Evolutionary conservation across 2,888 invertebrate species (phyloP).

Genomic region (Himalopsyche tibetana): DNA sequence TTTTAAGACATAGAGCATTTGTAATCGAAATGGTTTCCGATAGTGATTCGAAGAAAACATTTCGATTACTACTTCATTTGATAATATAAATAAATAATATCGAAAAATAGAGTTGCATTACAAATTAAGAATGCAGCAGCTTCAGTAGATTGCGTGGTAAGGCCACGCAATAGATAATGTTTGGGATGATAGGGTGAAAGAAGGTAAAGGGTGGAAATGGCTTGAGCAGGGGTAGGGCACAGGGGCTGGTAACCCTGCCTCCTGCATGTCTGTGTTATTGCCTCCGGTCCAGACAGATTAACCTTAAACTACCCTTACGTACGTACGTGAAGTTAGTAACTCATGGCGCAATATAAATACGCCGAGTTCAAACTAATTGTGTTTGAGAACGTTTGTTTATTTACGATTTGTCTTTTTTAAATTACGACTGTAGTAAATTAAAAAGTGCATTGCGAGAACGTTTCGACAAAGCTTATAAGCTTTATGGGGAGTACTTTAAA

Average conservation of each 20-base stretch:
- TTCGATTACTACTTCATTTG: not conserved
- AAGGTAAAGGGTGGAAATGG: conserved; percentile 41
- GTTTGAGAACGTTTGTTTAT: conserved; percentile 9
- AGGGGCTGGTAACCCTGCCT: conserved; percentile 13
- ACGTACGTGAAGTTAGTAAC: conserved; percentile 5
- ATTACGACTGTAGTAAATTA: not conserved
- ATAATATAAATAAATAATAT: not conserved
- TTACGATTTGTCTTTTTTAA: conserved; percentile 8
- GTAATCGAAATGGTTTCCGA: too few species aligned
- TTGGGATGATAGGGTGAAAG: conserved; percentile 34
- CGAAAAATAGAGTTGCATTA: not conserved
- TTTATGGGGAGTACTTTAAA: too few species aligned
- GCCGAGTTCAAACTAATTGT: conserved; percentile 4
- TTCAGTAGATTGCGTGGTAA: conserved; percentile 14
- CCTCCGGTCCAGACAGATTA: conserved; percentile 37
- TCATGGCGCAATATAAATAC: not conserved
- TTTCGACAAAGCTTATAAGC: not conserved
- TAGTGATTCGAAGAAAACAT: not conserved
- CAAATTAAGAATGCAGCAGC: conserved; percentile 26
- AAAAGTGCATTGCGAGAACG: not conserved
- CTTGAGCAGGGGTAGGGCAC: conserved; percentile 8
- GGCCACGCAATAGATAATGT: conserved; percentile 42
- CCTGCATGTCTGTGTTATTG: conserved; percentile 47
- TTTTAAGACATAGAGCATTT: too few species aligned
- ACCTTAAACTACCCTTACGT: not conserved